phyloP scores from a whole-genome alignment of 2,113 vertebrate genomes.

The Rhinolophus ferrumequinum region DNA sequence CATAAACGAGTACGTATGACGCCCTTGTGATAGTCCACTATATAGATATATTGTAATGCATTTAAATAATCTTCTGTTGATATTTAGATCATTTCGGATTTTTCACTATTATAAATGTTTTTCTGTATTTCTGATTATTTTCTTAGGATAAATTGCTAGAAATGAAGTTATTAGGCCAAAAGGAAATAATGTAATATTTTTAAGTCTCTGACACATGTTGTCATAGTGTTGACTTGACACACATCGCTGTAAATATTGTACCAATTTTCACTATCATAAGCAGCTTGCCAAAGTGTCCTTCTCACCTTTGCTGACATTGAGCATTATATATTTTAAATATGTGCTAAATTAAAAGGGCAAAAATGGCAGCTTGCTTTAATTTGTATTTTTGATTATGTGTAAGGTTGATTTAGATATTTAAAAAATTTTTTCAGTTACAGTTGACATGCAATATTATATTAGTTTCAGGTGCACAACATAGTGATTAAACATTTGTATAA shows the following conservation, averaged over 20 bases:
- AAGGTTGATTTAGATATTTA: too few species aligned
- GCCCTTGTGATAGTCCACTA: not conserved
- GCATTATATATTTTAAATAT: not conserved
- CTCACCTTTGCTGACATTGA: not conserved
- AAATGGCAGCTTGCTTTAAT: not conserved
- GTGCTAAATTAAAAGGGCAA: not conserved
- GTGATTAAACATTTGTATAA: too few species aligned
- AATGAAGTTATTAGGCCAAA: not conserved
- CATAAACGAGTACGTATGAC: not conserved
- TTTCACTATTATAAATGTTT: not conserved
- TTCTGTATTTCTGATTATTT: slow-evolving; percentile 27
- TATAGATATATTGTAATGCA: not conserved
- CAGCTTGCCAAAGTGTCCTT: not conserved
- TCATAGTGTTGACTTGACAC: not conserved
- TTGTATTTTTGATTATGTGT: not conserved
- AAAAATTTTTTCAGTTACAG: too few species aligned
- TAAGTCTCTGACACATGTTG: not conserved
- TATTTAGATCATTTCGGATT: not conserved
- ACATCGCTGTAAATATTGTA: not conserved
- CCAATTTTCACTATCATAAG: not conserved
- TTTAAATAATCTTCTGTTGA: not conserved
- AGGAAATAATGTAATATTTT: not conserved
- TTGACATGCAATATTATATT: too few species aligned
- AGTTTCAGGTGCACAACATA: too few species aligned
- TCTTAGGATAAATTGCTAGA: not conserved